Evolutionary conservation across 2,888 invertebrate genomes (phyloP), one percentile per base, ranked within the genome.

Genomic region (Lasius platythorax): DNA sequence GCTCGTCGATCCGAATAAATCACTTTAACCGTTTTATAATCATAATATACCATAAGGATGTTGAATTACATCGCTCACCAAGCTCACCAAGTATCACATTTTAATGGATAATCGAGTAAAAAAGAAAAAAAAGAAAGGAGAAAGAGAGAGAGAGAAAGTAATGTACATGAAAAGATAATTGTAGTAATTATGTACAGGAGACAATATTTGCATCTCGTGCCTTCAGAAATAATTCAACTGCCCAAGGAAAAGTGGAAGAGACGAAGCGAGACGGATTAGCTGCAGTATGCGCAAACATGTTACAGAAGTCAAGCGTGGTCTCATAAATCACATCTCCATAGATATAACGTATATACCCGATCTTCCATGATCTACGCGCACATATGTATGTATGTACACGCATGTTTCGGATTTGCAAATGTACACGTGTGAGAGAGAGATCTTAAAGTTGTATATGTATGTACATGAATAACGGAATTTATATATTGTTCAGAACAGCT

Each of bases 321-420:
- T 86, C 88, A 90, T 91, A 91, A 91, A 91, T 91, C 90, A 91
- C 84, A 83, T 68, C n/a, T 53, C 75, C 82, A 73, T 72, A 83
- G 85, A 86, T 87, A 84, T 86, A 89, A 58, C 79, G 68, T 78
- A 75, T 68, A 83, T 73, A 66, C 61, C 9, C 70, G 79, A 72
- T 46, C 79, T 72, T 61, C 79, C 61, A 46, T 79, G 79, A 72
- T 79, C 72, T 79, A 72, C 72, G 75, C 58, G 78, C 66, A 50
- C 67, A 58, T 68, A 43, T 74, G 63, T 68, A 43, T 74, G 63
- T 68, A 43, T 74, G 63, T 58, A 68, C 43, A 18, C 61, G 33
- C 63, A 30, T 40, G 40, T 58, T 12, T 23, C 28, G 82, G 15
- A 28, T 61, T 30, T 46, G 58, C 53, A 37, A 28, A 56, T 64